phyloP scores from a whole-genome alignment of 2,797 vertebrate species.

The Ceyx erithaca region DNA sequence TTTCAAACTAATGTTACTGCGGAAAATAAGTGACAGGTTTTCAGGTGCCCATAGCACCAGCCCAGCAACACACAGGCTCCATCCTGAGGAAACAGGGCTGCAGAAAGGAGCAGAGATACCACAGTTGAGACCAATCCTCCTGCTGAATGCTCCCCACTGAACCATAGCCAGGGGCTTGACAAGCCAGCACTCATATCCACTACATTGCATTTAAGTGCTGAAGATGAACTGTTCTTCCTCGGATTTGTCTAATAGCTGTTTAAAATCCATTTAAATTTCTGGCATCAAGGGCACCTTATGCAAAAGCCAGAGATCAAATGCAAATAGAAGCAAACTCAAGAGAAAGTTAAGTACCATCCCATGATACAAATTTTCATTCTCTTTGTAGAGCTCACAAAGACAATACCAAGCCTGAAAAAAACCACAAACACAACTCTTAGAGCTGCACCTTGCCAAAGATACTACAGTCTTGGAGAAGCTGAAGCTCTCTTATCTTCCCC shows the following conservation, averaged over 20 bases:
- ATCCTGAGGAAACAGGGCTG: not conserved
- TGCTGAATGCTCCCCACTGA: fast-evolving
- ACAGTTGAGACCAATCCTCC: fast-evolving
- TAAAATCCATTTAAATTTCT: not conserved
- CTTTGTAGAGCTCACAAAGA: not conserved
- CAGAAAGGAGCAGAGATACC: not conserved
- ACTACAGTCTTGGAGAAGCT: not conserved
- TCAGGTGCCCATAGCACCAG: not conserved
- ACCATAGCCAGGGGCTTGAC: not conserved
- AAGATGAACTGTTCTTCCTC: not conserved
- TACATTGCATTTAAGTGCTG: not conserved
- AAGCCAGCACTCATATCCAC: not conserved
- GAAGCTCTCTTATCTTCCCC: conserved; percentile 27
- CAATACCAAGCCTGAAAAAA: not conserved
- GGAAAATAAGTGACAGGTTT: not conserved
- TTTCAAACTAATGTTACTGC: not conserved
- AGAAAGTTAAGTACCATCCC: not conserved
- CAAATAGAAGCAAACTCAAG: not conserved
- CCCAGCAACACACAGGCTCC: not conserved
- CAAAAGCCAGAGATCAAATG: not conserved
- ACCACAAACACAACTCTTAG: not conserved
- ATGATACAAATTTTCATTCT: not conserved
- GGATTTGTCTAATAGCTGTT: not conserved
- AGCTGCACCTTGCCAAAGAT: not conserved
- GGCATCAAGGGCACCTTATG: not conserved